Base-by-base conservation (phyloP, 2,113 vertebrate species). In the Phoxinus phoxinus region DNA sequence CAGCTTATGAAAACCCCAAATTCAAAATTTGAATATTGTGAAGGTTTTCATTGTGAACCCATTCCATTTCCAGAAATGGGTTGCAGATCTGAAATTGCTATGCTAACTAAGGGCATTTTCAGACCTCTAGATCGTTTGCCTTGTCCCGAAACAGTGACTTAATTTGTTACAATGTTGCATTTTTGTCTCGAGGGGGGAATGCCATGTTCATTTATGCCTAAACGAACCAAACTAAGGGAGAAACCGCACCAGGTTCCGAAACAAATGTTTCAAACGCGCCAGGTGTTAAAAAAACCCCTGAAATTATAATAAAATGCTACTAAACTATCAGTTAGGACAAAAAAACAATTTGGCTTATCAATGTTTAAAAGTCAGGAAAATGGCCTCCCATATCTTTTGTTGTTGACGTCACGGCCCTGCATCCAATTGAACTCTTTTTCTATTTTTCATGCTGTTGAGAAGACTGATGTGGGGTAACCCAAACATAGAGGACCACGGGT, bases 401-500 rank as follows among this genome's bases (percentile, higher is more conserved):
- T 17, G 23, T 74, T 74, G 12, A 74, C 10, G n/a, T 73, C 37
- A 73, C n/a, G 6, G 37, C 41, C 37, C 12, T 73, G 41, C 27
- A 10, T 76, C 44, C 74, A 30, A 53, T 76, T 3, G 0, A 76
- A 30, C 11, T 25, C n/a, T 30, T 30, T 76, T 76, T 76, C n/a
- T 30, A 53, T 76, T 76, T 76, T 53, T 53, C 30, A 85, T 88
- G 83, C 89, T 86, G 88, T 89, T 56, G 21, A 13, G 32, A n/a
- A 71, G 58, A 83, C 30, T 78, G 69, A 80, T 89, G 90, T 93
- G 90, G 91, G 94, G 91, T 92, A 90, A 85, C 84, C 74, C 90
- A 71, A 93, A 93, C 87, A 92, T 35, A 17, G 25, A 75, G 85
- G 89, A 91, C 90, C 92, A 63, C 30, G 21, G 56, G 35, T n/a